Evolutionary conservation across 2,113 vertebrate species (phyloP).

Genomic region (Helogale parvula): DNA sequence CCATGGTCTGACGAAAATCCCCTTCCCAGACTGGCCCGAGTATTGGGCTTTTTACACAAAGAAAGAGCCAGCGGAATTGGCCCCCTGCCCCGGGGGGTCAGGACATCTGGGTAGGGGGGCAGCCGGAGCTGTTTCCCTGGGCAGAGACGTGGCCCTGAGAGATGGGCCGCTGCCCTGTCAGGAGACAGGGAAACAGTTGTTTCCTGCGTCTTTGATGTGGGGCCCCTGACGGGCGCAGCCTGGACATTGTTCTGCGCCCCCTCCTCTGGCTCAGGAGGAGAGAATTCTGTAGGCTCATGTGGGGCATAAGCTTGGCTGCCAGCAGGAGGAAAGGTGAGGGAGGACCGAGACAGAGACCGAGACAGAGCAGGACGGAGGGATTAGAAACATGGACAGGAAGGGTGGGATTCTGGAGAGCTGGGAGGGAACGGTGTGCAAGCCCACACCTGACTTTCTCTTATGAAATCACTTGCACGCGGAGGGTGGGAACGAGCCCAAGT

Average conservation of each 20-base stretch:
- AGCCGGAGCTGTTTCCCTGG: not conserved
- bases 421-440: not conserved
- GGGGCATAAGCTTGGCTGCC: not conserved
- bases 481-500: not conserved
- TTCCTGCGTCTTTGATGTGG: not conserved
- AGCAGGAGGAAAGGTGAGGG: not conserved
- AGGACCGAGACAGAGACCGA: too few species aligned
- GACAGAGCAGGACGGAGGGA: not conserved
- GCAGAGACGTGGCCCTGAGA: not conserved
- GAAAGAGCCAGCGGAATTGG: not conserved
- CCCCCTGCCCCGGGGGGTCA: not conserved
- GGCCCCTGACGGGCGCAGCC: not conserved
- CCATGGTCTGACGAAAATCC: not conserved
- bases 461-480: not conserved
- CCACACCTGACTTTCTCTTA: not conserved
- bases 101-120: not conserved
- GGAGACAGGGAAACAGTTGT: not conserved
- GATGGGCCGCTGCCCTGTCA: not conserved
- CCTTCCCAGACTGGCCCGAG: not conserved
- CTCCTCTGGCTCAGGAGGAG: not conserved
- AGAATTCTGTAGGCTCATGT: not conserved
- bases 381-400: too few species aligned
- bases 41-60: not conserved
- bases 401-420: not conserved
- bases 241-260: not conserved